Percentiles rank a stretch among this genome's conserved stretches.
Evolutionary conservation across 2,888 invertebrate species (phyloP).

Genomic region (Nomada goodeniana): DNA sequence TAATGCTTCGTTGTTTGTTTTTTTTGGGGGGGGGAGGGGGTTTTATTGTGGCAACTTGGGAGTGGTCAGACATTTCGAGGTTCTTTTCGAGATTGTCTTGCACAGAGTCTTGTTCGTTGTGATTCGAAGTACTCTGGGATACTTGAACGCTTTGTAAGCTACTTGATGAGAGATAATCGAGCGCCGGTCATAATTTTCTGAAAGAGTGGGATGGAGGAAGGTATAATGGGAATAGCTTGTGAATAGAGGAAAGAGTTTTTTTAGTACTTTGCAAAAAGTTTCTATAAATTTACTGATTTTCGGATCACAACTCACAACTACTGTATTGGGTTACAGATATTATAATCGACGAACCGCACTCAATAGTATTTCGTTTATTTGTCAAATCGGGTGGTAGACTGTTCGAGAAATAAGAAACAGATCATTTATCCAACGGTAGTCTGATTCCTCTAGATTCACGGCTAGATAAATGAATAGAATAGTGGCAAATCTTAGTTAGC

Average conservation of each 20-base stretch:
- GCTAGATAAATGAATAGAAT: conserved; percentile 11
- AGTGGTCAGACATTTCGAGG: background rate
- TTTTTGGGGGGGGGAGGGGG: background rate
- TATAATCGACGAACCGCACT: no score
- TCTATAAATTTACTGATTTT: background rate
- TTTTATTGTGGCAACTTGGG: background rate
- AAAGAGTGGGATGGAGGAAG: background rate
- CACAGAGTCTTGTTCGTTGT: background rate
- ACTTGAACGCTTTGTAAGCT: no score
- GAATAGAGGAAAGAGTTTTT: no score
- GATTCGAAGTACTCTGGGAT: conserved; percentile 6
- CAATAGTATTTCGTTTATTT: no score
- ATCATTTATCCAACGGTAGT: conserved; percentile 11
- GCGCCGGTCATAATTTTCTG: conserved; percentile 11
- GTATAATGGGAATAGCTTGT: background rate
- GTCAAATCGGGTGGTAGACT: background rate
- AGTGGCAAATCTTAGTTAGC: conserved; percentile 15
- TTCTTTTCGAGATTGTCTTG: background rate
- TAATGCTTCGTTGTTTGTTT: background rate
- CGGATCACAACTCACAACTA: no score
- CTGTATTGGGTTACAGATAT: no score
- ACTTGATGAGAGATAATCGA: background rate
- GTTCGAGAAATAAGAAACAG: background rate
- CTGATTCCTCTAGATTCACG: conserved; percentile 5
- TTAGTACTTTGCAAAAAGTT: background rate